Base-by-base conservation (phyloP, 2,113 vertebrate genomes). In the Hucho hucho region DNA sequence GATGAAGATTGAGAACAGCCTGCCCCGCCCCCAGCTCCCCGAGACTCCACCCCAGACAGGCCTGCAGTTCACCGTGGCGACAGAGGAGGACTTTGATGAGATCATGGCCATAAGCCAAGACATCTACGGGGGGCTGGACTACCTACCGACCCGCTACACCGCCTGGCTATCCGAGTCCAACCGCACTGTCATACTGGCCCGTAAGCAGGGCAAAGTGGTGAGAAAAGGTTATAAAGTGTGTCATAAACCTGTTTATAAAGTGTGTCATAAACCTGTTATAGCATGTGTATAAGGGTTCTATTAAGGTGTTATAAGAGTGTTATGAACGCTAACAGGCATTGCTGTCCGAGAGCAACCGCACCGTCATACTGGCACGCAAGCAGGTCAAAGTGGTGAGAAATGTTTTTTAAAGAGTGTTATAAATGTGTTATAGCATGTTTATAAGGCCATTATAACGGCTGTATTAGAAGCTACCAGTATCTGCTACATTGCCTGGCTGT, bases 1-100 rank as follows among this genome's bases (percentile, higher is more conserved):
- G 80, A 94, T 94, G 93, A 94, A 94, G 92, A 93, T 94, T 64
- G 93, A 94, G 76, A 92, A 88, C 86, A 90, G 87, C 89, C 89
- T 93, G 84, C 90, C 84, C 63, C 84, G 89, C 84, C 86, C 89
- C 78, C 90, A 89, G 82, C 91, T 90, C 73, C 89, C 92, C 22
- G 93, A 94, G 88, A 80, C 86, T 24, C 88, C 89, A 68, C 89
- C 91, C 77, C 92, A 93, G 74, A 83, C 90, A 11, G 94, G 71
- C 69, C 86, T 95, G 75, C 92, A 95, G 79, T 95, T 95, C 43
- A 49, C 92, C 67, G 83, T 94, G n/a, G 94, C 94, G 46, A 93
- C 93, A 0, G 93, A 95, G 79, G 88, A 88, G 72, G 94, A 96
- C 81, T 95, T 94, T 76, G 92, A 95, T 63, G 92, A 95, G 29